phyloP scores from a whole-genome alignment of 2,888 invertebrate genomes.

The Harpalus rubripes region DNA sequence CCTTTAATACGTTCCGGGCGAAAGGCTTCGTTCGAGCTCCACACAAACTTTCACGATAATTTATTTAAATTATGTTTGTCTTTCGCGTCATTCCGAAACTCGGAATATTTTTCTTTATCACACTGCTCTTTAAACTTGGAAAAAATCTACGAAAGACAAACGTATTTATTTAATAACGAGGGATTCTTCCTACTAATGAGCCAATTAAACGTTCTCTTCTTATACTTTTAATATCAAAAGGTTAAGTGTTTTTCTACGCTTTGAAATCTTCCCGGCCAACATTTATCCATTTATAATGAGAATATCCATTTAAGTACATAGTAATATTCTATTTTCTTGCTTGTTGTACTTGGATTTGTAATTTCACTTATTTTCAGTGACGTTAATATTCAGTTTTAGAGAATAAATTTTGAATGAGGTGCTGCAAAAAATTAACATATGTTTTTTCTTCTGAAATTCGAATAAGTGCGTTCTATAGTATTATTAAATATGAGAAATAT shows the following conservation, averaged over 20 bases:
- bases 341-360: too few relatives aligned
- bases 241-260: background rate
- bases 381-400: too few relatives aligned
- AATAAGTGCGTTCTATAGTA: too few relatives aligned
- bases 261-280: background rate
- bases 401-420: too few relatives aligned
- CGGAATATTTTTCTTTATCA: conserved; percentile 17
- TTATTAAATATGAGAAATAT: too few relatives aligned
- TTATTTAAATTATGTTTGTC: conserved; percentile 36
- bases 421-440: too few relatives aligned
- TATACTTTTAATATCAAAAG: background rate
- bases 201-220: conserved; percentile 3
- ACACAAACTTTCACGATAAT: conserved; percentile 22
- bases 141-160: background rate
- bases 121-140: conserved; percentile 22
- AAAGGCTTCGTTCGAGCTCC: background rate
- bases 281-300: too few relatives aligned
- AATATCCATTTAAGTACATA: too few relatives aligned
- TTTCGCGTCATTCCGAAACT: conserved; percentile 7
- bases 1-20: conserved; percentile 29
- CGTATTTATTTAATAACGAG: conserved; percentile 11
- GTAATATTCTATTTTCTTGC: too few relatives aligned
- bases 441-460: too few relatives aligned
- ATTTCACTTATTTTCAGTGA: too few relatives aligned
- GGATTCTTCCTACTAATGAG: conserved; percentile 12